Conservation (phyloP, 1,140 invertebrate species). For the Rhizoglyphus robini region DNA sequence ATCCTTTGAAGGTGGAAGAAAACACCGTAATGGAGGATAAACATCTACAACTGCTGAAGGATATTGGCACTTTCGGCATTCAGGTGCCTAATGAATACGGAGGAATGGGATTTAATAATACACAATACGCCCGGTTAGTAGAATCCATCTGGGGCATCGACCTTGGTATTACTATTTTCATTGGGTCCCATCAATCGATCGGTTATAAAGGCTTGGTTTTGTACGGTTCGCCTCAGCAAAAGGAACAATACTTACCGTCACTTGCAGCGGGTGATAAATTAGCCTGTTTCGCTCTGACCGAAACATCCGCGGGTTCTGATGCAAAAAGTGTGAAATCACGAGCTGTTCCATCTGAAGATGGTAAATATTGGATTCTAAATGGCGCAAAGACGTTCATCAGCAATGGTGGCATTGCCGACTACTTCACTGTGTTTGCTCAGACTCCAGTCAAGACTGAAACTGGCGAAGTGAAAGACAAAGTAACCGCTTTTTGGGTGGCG, state of each 20-base stretch:
- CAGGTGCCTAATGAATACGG: conserved; percentile 34
- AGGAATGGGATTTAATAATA: conserved; percentile 43
- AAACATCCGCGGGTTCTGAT: conserved; percentile 85
- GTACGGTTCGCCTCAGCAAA: conserved; percentile 73
- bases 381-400: conserved; percentile 99
- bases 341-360: conserved; percentile 29
- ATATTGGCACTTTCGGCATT: conserved; percentile 45
- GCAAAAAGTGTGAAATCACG: conserved; percentile 45
- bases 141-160: conserved; percentile 44
- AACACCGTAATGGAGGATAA: conserved; percentile 35
- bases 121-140: conserved; percentile 44
- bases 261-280: conserved; percentile 65
- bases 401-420: conserved; percentile 92
- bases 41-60: conserved; percentile 38
- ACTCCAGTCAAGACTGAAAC: conserved; percentile 39
- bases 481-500: conserved; percentile 95
- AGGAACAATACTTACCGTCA: conserved; percentile 77
- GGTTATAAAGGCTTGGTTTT: conserved; percentile 73
- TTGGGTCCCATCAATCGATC: conserved; percentile 47
- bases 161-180: conserved; percentile 40
- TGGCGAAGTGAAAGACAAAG: conserved; percentile 50
- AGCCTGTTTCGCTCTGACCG: conserved; percentile 91
- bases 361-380: conserved; percentile 54
- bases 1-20: conserved; percentile 40
- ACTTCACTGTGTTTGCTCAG: conserved; percentile 93